A percentile compares a stretch with the other conserved stretches of the same genome.
Evolutionary conservation across 2,113 vertebrate genomes (phyloP).

Genomic region (Spilogale gracilis): DNA sequence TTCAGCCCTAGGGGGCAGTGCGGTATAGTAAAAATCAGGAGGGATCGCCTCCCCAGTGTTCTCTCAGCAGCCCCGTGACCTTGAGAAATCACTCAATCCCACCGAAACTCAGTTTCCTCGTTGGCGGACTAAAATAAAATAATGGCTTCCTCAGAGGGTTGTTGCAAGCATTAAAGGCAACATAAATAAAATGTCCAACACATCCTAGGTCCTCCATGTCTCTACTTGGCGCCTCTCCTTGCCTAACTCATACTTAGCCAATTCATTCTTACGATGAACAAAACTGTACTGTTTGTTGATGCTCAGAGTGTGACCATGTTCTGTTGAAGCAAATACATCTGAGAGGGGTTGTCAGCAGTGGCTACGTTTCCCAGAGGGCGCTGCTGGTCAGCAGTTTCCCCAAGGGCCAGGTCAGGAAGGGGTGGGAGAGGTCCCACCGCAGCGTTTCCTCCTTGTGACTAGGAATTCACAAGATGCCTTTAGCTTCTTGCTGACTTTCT

Average conservation of each 20-base stretch:
- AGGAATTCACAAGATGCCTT: neutral
- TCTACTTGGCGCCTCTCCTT: neutral
- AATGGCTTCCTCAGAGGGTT: neutral
- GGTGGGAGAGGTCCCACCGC: neutral
- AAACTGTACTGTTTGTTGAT: neutral
- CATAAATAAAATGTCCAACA: neutral
- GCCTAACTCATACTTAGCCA: neutral
- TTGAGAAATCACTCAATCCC: neutral
- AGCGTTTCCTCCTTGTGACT: accelerated
- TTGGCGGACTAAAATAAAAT: neutral
- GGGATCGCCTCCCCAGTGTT: accelerated
- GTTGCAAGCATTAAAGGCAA: slow-evolving; percentile 6
- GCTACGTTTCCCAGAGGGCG: neutral
- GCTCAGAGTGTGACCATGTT: neutral
- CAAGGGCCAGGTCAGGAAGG: neutral
- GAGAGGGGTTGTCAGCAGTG: neutral
- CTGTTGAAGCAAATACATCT: neutral
- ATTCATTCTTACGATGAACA: neutral
- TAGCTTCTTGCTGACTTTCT: neutral
- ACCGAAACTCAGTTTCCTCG: neutral
- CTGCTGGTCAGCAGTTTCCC: neutral
- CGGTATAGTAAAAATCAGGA: slow-evolving; percentile 38
- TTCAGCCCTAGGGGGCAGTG: slow-evolving; percentile 58
- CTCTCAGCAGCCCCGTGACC: neutral
- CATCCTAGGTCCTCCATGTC: neutral